A percentile compares a stretch with the other conserved stretches of the same genome.
phyloP scores from a whole-genome alignment of 2,797 vertebrate genomes.

The Rallus crepitans region DNA sequence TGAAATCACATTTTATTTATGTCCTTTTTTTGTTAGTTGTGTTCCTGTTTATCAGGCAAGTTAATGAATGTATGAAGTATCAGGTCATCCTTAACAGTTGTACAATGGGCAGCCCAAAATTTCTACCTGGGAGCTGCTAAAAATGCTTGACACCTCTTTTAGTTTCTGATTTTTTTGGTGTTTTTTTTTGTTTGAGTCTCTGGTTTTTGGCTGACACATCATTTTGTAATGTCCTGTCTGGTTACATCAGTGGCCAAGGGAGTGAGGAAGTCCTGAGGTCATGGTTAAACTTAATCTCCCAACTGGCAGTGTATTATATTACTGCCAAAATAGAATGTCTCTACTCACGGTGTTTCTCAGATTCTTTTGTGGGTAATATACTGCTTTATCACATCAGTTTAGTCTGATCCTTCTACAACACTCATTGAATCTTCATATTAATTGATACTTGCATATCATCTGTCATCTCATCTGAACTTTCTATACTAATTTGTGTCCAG shows the following conservation, averaged over 20 bases:
- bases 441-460: background rate
- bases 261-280: conserved; percentile 5
- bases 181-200: background rate
- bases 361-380: background rate
- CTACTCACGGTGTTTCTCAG: background rate
- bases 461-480: background rate
- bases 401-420: background rate
- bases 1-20: background rate
- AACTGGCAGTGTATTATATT: background rate
- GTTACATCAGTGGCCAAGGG: background rate
- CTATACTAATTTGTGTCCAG: background rate
- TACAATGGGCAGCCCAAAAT: background rate
- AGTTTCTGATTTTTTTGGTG: background rate
- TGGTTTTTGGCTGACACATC: background rate
- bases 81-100: background rate
- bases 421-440: background rate
- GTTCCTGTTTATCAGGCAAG: background rate
- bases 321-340: conserved; percentile 5
- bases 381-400: background rate
- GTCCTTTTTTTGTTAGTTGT: background rate
- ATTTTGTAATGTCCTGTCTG: conserved; percentile 15
- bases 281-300: conserved; percentile 51
- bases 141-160: background rate
- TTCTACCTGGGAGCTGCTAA: background rate
- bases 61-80: background rate